Evolutionary conservation across 2,113 vertebrate genomes (phyloP), one percentile per base, ranked within the genome.

Genomic region (Catharus fuscescens): DNA sequence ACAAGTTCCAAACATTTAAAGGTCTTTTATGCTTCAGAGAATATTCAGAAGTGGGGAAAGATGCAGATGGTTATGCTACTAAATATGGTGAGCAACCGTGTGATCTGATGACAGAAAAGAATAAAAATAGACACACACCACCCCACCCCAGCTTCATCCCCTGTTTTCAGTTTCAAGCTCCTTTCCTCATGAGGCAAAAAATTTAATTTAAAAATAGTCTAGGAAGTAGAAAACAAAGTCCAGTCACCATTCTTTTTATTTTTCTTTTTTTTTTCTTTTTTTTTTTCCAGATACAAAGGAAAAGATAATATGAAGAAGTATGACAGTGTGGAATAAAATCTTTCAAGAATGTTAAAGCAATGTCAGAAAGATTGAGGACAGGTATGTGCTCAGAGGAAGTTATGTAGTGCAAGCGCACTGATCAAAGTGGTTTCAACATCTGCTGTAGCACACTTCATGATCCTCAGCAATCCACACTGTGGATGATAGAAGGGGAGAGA

Each of bases 381-480:
- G 34, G 44, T 93, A 66, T 14, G 17, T 60, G n/a, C 50, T 82
- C 60, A 77, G 60, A 82, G 29, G 65, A 90, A 80, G 36, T 59
- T 83, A 28, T 10, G 12, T 70, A 73, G 54, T 54, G 12, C 66
- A 71, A 73, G 21, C 32, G 38, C 44, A 54, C 21, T 54, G 61
- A 93, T 38, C 47, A 89, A 91, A 88, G 56, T 52, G 18, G 13
- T 74, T 94, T 81, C 91, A 86, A 74, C 79, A 86, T 91, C 88
- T 87, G 64, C 52, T 88, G 31, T 44, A 88, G 28, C 32, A 36
- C 24, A 60, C 52, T 83, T 56, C 34, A 23, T 21, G 40, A 56
- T 88, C 25, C 38, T 83, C 45, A 88, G 38, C 26, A 48, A 53
- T 80, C 18, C 56, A 66, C 44, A 34, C 11, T 67, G 29, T 42